Base-by-base conservation (phyloP, 2,797 vertebrate species). In the Harpagifer antarcticus region DNA sequence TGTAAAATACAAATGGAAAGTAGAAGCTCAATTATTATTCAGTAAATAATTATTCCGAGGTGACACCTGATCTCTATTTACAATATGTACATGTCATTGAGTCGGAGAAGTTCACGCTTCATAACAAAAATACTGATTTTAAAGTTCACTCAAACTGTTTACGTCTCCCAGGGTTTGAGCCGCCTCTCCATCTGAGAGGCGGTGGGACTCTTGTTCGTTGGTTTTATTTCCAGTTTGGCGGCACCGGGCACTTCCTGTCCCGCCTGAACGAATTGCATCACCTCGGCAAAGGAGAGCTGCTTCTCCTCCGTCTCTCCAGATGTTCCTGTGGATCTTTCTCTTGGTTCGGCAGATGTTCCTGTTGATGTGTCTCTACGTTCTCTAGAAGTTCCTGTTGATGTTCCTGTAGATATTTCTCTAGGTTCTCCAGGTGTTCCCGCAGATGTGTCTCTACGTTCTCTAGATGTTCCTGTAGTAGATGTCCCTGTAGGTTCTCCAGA, bases 241-340 rank as follows among this genome's bases (percentile, higher is more conserved):
- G 86, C 85, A 65, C 94, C 94, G 0, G 94, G 94, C 3, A 95
- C 87, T 42, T 94, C 92, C 72, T 94, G 90, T 1, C 95, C 95
- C 19, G 92, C 92, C 84, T 95, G 93, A 72, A 96, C 87, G 58
- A 94, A 86, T 27, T 45, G 88, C 84, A 95, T 94, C 72, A 95
- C 95, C 70, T 95, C 93, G 0, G 87, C 85, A 68, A 96, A 95
- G 54, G 94, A 94, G 33, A 95, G 90, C 63, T 82, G 72, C 42
- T 54, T 50, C 2, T 11, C 15, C 45, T 85, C 79, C 0, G 67
- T 71, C 27, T 33, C 33, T 33, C 4, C 33, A 33, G 33, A 33
- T 33, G 33, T 1, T 33, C 5, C 5, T 42, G 60, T 8, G 8
- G 33, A 37, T 8, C 1, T 37, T 8, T 37, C 33, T 37, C 33